phyloP scores from a whole-genome alignment of 2,797 vertebrate species.

The Pempheris klunzingeri region DNA sequence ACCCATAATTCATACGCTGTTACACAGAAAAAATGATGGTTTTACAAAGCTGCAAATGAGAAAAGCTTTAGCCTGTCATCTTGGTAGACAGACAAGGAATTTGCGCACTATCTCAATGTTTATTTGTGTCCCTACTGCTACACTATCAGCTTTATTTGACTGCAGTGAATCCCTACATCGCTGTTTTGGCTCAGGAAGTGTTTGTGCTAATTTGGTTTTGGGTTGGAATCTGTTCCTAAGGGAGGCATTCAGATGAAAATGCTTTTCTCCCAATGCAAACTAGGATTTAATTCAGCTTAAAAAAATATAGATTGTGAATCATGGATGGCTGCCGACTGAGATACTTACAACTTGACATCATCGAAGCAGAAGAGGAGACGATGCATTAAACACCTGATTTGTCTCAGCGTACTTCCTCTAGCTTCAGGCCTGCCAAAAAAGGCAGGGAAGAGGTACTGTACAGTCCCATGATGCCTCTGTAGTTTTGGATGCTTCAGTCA shows the following conservation, averaged over 20 bases:
- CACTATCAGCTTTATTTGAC: constrained; percentile 8
- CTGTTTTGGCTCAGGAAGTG: background rate
- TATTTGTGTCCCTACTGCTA: background rate
- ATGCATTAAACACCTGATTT: constrained; percentile 21
- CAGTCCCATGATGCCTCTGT: background rate
- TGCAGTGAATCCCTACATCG: background rate
- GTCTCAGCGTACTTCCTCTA: background rate
- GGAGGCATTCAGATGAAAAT: background rate
- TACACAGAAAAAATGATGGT: background rate
- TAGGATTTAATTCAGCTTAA: background rate
- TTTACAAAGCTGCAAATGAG: background rate
- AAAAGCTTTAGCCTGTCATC: background rate
- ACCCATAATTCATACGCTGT: background rate
- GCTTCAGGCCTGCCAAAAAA: constrained; percentile 12
- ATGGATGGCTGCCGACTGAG: constrained; percentile 12
- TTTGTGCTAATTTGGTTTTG: background rate
- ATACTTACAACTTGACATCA: constrained; percentile 4
- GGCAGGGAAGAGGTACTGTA: background rate
- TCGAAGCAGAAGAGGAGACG: background rate
- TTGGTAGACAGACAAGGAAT: background rate
- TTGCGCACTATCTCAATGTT: constrained; percentile 1
- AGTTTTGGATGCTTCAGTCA: background rate
- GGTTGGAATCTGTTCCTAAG: background rate
- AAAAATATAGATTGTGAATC: constrained; percentile 31
- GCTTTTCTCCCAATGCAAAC: background rate